phyloP scores from a whole-genome alignment of 2,113 vertebrate genomes.

The Catharus minimus region DNA sequence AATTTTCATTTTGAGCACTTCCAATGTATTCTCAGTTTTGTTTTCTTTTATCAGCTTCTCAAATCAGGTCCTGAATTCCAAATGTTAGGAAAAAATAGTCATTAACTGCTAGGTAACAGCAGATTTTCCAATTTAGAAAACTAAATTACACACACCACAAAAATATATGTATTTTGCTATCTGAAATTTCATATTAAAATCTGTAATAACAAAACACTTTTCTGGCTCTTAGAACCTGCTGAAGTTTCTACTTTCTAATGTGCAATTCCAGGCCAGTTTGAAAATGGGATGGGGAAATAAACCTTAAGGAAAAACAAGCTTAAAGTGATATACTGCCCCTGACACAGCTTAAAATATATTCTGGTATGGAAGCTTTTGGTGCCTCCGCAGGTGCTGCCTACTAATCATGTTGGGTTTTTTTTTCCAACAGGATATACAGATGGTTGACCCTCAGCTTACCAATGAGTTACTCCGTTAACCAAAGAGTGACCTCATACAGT shows the following conservation, averaged over 20 bases:
- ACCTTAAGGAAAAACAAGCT: background rate
- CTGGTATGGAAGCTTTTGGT: background rate
- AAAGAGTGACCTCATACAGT: constrained; percentile 39
- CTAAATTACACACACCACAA: background rate
- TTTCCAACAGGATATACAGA: background rate
- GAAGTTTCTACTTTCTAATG: background rate
- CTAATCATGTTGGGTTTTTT: background rate
- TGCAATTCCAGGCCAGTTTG: background rate
- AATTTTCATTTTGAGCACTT: constrained; percentile 76
- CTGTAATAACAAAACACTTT: constrained; percentile 42
- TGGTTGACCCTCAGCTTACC: constrained; percentile 9
- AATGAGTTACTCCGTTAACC: constrained; percentile 16
- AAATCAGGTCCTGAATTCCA: constrained; percentile 70
- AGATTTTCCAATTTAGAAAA: constrained; percentile 78
- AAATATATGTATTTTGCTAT: constrained; percentile 52
- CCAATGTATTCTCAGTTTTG: constrained; percentile 67
- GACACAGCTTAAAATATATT: background rate
- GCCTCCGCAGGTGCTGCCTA: background rate
- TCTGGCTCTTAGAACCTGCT: background rate
- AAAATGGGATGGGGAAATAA: background rate
- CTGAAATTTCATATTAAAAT: constrained; percentile 58
- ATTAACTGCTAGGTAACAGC: constrained; percentile 75
- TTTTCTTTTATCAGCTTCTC: constrained; percentile 73
- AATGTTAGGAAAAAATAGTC: constrained; percentile 76
- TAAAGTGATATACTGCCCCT: background rate